Base-by-base conservation (phyloP, 1,140 invertebrate genomes). In the Teleopsis dalmanni region DNA sequence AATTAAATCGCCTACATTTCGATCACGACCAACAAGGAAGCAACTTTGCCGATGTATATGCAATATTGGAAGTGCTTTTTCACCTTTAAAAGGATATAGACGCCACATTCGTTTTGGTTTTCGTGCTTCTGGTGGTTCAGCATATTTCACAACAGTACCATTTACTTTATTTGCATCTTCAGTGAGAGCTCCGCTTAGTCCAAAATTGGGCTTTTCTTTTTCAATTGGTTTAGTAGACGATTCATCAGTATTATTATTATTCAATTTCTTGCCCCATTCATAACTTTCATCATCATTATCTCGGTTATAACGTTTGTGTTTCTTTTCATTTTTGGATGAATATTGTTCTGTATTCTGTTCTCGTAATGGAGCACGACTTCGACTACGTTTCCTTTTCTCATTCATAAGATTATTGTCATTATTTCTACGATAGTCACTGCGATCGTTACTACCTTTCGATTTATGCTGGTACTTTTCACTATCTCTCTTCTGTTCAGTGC, bases 131-230 rank as follows among this genome's bases (percentile, higher is more conserved):
- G 84, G 79, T 1, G 97, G 97, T 66, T 99, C 93, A 8, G 89
- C 85, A 62, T 99, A 99, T 73, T 99, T 99, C 6, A 99, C 87
- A 0, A 99, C 89, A 19, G 99, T 86, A 2, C 96, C 97, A 58
- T 93, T 93, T 26, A 88, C 94, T 14, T 84, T 95, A 70, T 99
- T 99, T 3, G 88, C 86, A 56, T 99, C 97, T 65, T 96, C 94
- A 0, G 91, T 87, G 18, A 99, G 73, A 72, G 97, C 98, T 11
- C 97, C 97, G 18, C 93, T 96, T 0, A 95, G 73, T 18, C 81
- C 85, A 70, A 98, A 95, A 70, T 96, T 93, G 1, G 95, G 93
- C 70, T 95, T 91, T 55, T 93, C 85, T 65, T 92, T 93, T 16
- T 91, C 85, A 16, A 70, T 71, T 3, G 74, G 54, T 48, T 70